Base-by-base conservation (phyloP, 2,797 vertebrate genomes). In the Gorsachius magnificus region DNA sequence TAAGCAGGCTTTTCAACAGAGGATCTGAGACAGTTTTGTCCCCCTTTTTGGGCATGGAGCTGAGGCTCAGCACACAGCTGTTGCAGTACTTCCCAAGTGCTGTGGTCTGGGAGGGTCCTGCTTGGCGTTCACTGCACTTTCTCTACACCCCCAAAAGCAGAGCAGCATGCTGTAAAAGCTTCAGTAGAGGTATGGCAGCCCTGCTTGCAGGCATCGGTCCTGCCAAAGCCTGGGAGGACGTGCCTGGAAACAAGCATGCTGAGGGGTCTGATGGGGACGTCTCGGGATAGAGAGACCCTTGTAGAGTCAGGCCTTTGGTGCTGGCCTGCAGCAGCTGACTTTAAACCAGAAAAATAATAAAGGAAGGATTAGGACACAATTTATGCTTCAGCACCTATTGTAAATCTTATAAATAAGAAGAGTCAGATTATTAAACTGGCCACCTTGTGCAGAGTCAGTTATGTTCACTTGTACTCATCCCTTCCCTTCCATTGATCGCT, bases 401-500 rank as follows among this genome's bases (percentile, higher is more conserved):
- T 38, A 63, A 66, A 58, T 63, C 3, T 84, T 63, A 17, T 13
- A 75, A 64, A 12, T 51, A 14, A 22, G 24, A 48, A 35, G 50
- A 43, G 28, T 11, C 28, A 35, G 35, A 16, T 63, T 51, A 53
- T 65, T 72, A 29, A 85, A 43, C 21, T 63, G 36, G 12, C 33
- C 9, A 11, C 4, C 20, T 16, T 9, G 63, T 83, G 16, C 17
- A 26, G 33, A 38, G 13, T 61, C 0, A 0, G 2, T 1, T 50
- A 2, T n/a, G 24, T 70, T 76, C 3, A 3, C 77, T 66, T 63
- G 18, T 61, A 12, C 21, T 57, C 13, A 11, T 35, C n/a, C 20
- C 11, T 77, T 45, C 63, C 14, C 18, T 15, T 94, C 9, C 26
- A 71, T 78, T 54, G 21, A 35, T 71, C 0, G 0, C 50, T 69